Percentiles rank a stretch among this genome's conserved stretches.
Conservation (phyloP, 1,140 invertebrate species). For the Drosophila asahinai region DNA sequence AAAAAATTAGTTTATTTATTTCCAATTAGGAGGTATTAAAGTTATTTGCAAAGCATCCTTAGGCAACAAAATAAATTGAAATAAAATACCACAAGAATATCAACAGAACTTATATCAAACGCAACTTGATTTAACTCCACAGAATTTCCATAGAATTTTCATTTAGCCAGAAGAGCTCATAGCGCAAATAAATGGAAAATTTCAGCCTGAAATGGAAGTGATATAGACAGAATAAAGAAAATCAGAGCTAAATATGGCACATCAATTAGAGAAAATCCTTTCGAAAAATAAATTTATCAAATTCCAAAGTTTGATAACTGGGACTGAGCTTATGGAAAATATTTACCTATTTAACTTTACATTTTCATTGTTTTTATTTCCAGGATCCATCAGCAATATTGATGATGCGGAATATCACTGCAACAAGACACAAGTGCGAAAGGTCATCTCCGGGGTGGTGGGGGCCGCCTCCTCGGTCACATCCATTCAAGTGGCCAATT, state of each 20-base stretch:
- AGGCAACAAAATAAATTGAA: no score
- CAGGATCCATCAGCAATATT: constrained; percentile 98
- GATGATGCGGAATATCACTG: constrained; percentile 95
- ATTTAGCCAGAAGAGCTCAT: background rate
- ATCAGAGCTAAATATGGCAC: background rate
- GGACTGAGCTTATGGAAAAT: no score
- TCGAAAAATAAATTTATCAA: background rate
- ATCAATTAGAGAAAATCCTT: background rate
- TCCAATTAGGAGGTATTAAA: background rate
- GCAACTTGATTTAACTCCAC: background rate
- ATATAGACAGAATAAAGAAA: background rate
- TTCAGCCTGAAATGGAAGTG: background rate
- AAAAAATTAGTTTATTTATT: background rate
- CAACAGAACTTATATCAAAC: no score
- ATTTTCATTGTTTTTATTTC: constrained; percentile 53
- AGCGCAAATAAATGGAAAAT: background rate
- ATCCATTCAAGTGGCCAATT: constrained; percentile 98
- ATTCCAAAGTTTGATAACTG: background rate
- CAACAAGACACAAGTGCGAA: constrained; percentile 92
- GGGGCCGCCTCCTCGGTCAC: constrained; percentile 97
- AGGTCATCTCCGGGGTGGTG: constrained; percentile 98
- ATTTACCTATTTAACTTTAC: background rate
- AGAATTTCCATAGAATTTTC: background rate
- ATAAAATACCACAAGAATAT: background rate
- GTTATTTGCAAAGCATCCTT: background rate